Evolutionary conservation across 2,113 vertebrate species (phyloP).

Genomic region (Otolemur garnettii): DNA sequence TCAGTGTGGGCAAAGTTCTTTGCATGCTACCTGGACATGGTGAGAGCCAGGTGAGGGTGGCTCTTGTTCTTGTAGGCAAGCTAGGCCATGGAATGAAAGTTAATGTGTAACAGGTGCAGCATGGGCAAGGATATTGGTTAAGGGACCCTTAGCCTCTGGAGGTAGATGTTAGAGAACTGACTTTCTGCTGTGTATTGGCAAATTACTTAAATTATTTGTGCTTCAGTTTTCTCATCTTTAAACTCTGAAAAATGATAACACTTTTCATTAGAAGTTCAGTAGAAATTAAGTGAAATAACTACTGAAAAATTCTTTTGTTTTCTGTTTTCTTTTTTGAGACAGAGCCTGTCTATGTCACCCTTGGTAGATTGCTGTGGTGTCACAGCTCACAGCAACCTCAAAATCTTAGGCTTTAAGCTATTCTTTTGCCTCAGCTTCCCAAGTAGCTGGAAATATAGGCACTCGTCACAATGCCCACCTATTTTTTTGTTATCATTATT

Average conservation of each 20-base stretch:
- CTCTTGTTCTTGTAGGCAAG: not conserved
- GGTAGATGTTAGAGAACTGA: not conserved
- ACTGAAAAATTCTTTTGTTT: conserved; percentile 4
- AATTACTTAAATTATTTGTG: conserved; percentile 24
- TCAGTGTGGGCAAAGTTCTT: not conserved
- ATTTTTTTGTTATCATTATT: too few relatives aligned
- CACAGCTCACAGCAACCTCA: too few relatives aligned
- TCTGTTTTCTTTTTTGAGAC: too few relatives aligned
- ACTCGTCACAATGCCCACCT: too few relatives aligned
- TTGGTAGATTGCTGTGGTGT: too few relatives aligned
- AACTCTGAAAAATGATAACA: not conserved
- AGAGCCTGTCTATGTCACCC: too few relatives aligned
- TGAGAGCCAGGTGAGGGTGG: not conserved
- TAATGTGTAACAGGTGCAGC: not conserved
- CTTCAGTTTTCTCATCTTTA: not conserved
- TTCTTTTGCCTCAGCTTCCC: too few relatives aligned
- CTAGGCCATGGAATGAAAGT: not conserved
- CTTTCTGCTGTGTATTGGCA: not conserved
- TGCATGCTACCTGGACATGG: not conserved
- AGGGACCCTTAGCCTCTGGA: not conserved
- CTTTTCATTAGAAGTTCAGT: not conserved
- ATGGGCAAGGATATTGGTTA: not conserved
- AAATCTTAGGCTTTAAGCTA: too few relatives aligned
- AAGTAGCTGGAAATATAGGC: too few relatives aligned
- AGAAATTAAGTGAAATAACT: conserved; percentile 43